Evolutionary conservation across 2,113 vertebrate species (phyloP).

Genomic region (Artemisiospiza belli): DNA sequence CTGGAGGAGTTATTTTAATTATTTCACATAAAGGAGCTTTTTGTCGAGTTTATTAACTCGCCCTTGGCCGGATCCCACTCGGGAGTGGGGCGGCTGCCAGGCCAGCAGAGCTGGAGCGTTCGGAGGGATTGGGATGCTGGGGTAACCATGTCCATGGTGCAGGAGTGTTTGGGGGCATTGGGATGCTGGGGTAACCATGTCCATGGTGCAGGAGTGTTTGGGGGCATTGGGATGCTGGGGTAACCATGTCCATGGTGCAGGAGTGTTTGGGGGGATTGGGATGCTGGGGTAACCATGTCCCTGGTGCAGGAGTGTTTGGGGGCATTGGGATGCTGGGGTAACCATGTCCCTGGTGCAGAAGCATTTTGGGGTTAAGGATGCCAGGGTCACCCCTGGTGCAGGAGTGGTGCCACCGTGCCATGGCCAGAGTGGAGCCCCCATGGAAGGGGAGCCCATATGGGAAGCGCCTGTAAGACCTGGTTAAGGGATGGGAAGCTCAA

Average conservation of each 20-base stretch:
- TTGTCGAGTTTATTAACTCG: constrained; percentile 48
- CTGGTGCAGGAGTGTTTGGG: background rate
- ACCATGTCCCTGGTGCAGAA: background rate
- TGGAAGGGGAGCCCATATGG: accelerated
- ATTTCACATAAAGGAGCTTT: constrained; percentile 27
- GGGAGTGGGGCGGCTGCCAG: background rate
- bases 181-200: background rate
- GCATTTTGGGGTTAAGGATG: accelerated
- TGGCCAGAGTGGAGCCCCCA: background rate
- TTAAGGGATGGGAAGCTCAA: background rate
- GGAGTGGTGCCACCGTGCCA: accelerated
- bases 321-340: background rate
- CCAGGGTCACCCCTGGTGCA: too few relatives aligned
- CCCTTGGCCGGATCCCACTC: background rate
- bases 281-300: too few relatives aligned
- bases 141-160: too few relatives aligned
- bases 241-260: too few relatives aligned
- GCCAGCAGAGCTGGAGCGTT: accelerated
- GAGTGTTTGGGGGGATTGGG: too few relatives aligned
- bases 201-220: too few relatives aligned
- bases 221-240: background rate
- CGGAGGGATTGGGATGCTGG: background rate
- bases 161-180: background rate
- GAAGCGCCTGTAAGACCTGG: background rate
- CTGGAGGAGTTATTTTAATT: constrained; percentile 46